Evolutionary conservation across 2,113 vertebrate species (phyloP), one percentile per base, ranked within the genome.

Genomic region (Plectropomus leopardus): DNA sequence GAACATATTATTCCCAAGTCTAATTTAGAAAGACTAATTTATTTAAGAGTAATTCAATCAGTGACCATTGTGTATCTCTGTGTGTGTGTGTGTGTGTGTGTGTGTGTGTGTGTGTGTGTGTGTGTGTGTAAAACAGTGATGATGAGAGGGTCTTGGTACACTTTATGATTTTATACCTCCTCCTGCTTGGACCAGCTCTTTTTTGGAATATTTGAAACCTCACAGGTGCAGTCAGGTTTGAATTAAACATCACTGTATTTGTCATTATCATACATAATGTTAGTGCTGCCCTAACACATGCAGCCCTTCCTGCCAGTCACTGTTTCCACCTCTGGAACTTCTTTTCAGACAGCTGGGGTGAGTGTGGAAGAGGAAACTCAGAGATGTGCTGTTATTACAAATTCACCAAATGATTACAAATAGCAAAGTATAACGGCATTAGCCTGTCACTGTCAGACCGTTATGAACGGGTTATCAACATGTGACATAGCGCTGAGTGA

Each of bases 31-130:
- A 57, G 55, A 40, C 30, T 76, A 44, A 66, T 77, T 57, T 69
- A 72, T 86, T 54, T 48, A 32, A 57, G 57, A 64, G 28, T 68
- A 73, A 87, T 83, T 75, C 23, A 48, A 55, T 60, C 32, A 24
- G 7, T 50, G 47, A 10, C 10, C 1, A 5, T 11, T 4, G 32
- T 36, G 30, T 57, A 15, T 57, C 15, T 57, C 7, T 57, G 26
- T 32, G 30, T 11, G 28, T n/a, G 21, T 36, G 2, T 32, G 45
- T 32, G 60, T 30, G 6, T 21, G 60, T 65, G 28, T 36, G 32
- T 13, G 4, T 28, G 21, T n/a, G 2, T 32, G 34, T 23, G 59
- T 28, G 5, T 19, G 59, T 65, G 24, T 57, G 64, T 32, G 44
- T 58, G 23, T 60, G 57, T 60, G 47, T 40, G 23, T 53, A 14